phyloP scores from a whole-genome alignment of 2,113 vertebrate species.

The Ceuthmochares aereus region DNA sequence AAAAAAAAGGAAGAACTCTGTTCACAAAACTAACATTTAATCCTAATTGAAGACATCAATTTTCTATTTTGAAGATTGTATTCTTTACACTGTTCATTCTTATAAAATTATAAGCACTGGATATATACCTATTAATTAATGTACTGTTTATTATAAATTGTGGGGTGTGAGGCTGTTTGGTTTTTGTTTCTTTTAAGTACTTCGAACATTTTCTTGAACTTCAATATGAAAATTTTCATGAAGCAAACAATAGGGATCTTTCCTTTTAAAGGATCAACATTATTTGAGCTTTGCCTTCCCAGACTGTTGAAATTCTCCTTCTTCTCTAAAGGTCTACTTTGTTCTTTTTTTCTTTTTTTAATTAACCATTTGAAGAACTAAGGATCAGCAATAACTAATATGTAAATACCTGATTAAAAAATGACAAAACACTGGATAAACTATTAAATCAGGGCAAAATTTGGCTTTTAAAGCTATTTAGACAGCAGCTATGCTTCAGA shows the following conservation, averaged over 20 bases:
- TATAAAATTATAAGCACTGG: background rate
- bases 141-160: background rate
- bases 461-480: background rate
- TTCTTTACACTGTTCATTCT: background rate
- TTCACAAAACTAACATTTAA: background rate
- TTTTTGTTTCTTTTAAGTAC: background rate
- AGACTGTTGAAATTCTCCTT: background rate
- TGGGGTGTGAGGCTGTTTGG: rapidly evolving
- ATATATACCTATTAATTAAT: background rate
- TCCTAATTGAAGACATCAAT: background rate
- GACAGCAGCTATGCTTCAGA: background rate
- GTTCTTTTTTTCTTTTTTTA: too few relatives aligned
- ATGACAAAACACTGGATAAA: background rate
- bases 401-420: background rate
- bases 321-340: background rate
- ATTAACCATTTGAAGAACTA: background rate
- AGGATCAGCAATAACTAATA: background rate
- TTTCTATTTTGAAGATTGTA: background rate
- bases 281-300: background rate
- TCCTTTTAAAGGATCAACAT: background rate
- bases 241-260: background rate
- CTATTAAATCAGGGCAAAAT: background rate
- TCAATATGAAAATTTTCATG: background rate
- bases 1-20: background rate
- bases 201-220: background rate